Percentiles rank a stretch among this genome's conserved stretches.
Conservation (phyloP, 2,888 invertebrate genomes). For the Allolobophora icterica region DNA sequence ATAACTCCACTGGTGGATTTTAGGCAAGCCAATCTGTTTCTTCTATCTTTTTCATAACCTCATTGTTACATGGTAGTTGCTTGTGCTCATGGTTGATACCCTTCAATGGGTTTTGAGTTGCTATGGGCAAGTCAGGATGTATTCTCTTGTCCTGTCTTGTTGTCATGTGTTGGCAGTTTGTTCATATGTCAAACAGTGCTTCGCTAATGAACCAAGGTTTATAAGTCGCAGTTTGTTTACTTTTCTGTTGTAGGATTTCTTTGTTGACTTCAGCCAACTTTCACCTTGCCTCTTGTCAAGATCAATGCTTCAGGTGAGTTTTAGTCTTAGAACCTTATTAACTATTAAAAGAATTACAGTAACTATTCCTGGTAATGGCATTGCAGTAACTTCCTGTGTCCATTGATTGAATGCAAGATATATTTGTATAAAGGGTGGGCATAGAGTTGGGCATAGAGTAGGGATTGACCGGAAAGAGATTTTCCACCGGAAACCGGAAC, state of each 20-base stretch:
- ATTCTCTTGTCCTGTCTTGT: neutral
- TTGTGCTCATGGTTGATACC: neutral
- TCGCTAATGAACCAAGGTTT: neutral
- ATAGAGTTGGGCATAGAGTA: too few relatives aligned
- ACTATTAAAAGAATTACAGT: neutral
- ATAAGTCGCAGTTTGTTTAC: neutral
- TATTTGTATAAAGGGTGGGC: too few relatives aligned
- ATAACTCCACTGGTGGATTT: neutral
- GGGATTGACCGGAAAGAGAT: too few relatives aligned
- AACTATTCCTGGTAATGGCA: neutral
- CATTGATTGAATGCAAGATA: too few relatives aligned
- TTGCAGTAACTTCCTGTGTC: neutral
- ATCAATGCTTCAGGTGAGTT: slow-evolving; percentile 76
- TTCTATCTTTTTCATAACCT: neutral
- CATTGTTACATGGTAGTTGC: neutral
- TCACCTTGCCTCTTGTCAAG: slow-evolving; percentile 89
- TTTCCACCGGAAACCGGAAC: too few relatives aligned
- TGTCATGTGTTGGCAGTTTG: neutral
- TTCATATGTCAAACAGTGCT: neutral
- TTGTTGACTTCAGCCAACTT: slow-evolving; percentile 87
- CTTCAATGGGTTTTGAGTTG: neutral
- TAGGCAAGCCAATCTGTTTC: neutral
- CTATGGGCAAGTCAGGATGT: neutral
- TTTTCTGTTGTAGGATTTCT: slow-evolving; percentile 75
- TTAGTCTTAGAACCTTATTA: neutral